phyloP scores from a whole-genome alignment of 2,888 invertebrate species.

The Pecten maximus region DNA sequence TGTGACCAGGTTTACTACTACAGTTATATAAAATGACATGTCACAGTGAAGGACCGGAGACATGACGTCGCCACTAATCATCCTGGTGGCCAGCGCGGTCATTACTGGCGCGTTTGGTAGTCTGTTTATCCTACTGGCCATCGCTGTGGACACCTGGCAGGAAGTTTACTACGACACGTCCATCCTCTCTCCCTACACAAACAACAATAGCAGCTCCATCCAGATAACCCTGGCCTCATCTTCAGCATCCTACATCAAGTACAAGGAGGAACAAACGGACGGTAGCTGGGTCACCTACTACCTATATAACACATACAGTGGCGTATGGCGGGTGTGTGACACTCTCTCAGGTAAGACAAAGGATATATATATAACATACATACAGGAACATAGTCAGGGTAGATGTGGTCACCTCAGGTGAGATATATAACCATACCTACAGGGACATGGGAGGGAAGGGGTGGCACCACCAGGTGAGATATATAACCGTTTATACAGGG shows the following conservation, averaged over 20 bases:
- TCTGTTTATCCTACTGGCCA: slow-evolving; percentile 64
- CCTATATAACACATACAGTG: slow-evolving; percentile 59
- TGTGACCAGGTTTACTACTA: not conserved
- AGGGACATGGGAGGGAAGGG: not conserved
- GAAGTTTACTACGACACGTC: slow-evolving; percentile 57
- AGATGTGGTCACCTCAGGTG: not conserved
- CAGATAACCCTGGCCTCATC: not conserved
- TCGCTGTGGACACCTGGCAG: slow-evolving; percentile 61
- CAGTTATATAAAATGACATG: not conserved
- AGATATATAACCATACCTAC: not conserved
- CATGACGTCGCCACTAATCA: slow-evolving; percentile 66
- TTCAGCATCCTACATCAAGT: not conserved
- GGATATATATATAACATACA: not conserved
- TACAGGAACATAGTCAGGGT: not conserved
- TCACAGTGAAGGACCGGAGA: not conserved
- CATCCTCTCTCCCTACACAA: slow-evolving; percentile 37
- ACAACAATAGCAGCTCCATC: not conserved
- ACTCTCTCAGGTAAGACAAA: slow-evolving; percentile 63
- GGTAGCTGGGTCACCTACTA: slow-evolving; percentile 52
- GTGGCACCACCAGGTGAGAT: not conserved
- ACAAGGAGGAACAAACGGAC: slow-evolving; percentile 24
- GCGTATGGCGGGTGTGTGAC: slow-evolving; percentile 66
- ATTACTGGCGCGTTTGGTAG: slow-evolving; percentile 62
- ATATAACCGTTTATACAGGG: not conserved
- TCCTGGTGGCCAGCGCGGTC: slow-evolving; percentile 64